These are phyloP conservation scores for Mystacornis crossleyi DNA, from an alignment of 2,113 vertebrate species.

Conservation along the genomic window DNA sequence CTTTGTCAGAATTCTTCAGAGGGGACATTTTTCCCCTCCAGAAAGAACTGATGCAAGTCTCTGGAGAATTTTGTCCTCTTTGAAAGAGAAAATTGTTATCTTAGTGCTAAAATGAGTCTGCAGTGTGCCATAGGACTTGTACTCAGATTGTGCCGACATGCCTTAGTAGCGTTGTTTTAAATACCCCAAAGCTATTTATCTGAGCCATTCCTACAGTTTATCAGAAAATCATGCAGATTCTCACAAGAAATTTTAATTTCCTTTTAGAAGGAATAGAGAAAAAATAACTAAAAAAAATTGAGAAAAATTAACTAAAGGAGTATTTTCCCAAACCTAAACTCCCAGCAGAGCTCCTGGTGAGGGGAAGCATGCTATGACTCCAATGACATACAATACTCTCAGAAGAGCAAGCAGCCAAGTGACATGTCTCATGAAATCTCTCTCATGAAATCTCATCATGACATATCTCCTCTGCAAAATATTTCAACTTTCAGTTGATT, in stretches of 20 bases:
- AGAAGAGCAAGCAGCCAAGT: not conserved
- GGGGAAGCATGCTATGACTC: not conserved
- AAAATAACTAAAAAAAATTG: not conserved
- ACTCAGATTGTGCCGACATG: not conserved
- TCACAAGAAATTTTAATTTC: not conserved
- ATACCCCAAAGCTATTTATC: not conserved
- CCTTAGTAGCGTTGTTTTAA: not conserved
- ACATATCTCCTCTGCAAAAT: not conserved
- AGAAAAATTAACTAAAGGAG: not conserved
- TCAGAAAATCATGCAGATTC: not conserved
- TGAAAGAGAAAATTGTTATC: not conserved
- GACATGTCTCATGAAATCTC: not conserved
- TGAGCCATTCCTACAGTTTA: not conserved
- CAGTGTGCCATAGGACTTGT: not conserved
- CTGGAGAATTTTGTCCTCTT: not conserved
- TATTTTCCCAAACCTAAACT: not conserved
- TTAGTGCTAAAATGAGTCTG: not conserved
- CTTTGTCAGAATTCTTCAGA: not conserved
- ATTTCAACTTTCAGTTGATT: not conserved
- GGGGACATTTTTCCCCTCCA: not conserved
- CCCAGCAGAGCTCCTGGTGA: not conserved
- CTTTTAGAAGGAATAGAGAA: not conserved
- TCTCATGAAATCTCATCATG: not conserved
- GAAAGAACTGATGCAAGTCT: not conserved
- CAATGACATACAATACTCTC: not conserved